Evolutionary conservation across 2,113 vertebrate species (phyloP), one percentile per base, ranked within the genome.

Genomic region (Bubo blakistoni): DNA sequence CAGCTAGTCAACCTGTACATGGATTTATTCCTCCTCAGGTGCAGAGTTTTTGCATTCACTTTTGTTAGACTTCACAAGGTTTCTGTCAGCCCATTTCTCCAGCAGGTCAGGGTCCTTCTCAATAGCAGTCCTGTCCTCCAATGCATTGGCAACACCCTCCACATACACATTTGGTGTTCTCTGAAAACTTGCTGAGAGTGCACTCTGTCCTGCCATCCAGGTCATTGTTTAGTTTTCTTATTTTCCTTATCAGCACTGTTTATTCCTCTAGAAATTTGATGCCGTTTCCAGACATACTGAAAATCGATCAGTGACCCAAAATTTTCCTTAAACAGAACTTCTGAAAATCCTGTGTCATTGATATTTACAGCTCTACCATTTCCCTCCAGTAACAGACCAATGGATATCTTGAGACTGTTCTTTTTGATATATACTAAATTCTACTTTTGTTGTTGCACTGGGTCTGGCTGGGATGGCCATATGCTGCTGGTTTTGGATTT

Each of bases 101-200:
- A 52, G 5, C 9, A 36, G 24, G 26, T 29, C 38, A 32, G 57
- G 10, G 12, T 62, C 7, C 15, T 10, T 78, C 38, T 67, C 17
- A 32, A 10, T 66, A 51, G 5, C 9, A 72, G 8, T 20, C 4
- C 21, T 74, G 16, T 13, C 11, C 12, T 44, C 7, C 27, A 65
- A 4, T 10, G 5, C 3, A 8, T 32, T 34, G 30, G 16, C 6
- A 10, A 6, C 2, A 1, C 2, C 9, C 6, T 40, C 16, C 16
- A 27, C 8, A 10, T 30, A 73, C 16, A 46, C 2, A 30, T 62
- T 34, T 52, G 19, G 4, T 26, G 12, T 20, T 34, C 6, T 46
- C n/a, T 59, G 34, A 25, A 65, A 57, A n/a, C 5, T 49, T 78
- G 4, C 8, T 78, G 44, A 65, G 13, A 38, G 6, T 2, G 2